These are phyloP conservation scores for Pemphredon lugubris DNA, from an alignment of 2,888 invertebrate species.

Conservation along the genomic window DNA sequence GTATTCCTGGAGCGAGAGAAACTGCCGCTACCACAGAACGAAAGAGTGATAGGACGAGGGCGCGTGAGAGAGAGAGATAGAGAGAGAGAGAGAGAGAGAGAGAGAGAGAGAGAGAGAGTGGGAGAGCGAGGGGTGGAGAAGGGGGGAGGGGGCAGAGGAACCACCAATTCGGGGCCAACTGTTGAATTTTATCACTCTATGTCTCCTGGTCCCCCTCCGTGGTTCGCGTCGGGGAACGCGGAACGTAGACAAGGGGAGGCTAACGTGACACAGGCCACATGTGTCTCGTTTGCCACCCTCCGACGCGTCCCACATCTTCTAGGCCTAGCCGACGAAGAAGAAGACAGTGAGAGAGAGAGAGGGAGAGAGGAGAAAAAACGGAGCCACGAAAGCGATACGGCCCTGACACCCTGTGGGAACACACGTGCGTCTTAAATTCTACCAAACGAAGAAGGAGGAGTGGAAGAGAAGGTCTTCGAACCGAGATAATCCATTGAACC, in stretches of 20 bases:
- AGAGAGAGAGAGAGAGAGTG: no score
- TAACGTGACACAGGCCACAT: constrained; percentile 66
- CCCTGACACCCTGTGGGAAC: constrained; percentile 67
- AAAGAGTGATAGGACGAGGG: no score
- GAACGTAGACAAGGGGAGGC: constrained; percentile 28
- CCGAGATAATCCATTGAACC: constrained; percentile 58
- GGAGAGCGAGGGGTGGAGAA: no score
- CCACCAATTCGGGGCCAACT: constrained; percentile 75
- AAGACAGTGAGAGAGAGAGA: not conserved
- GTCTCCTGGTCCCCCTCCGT: constrained; percentile 41
- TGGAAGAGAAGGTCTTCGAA: constrained; percentile 59
- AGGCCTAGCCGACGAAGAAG: not conserved
- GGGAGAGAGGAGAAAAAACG: constrained; percentile 30
- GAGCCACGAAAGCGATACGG: constrained; percentile 65
- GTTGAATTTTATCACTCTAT: constrained; percentile 77
- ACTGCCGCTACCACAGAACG: constrained; percentile 21
- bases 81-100: no score
- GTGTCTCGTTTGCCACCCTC: constrained; percentile 62
- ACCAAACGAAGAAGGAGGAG: constrained; percentile 34
- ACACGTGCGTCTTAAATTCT: constrained; percentile 63
- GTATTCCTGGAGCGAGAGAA: constrained; percentile 21
- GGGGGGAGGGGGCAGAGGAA: constrained; percentile 51
- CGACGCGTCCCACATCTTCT: no score
- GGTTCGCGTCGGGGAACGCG: constrained; percentile 24
- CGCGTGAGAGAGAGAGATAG: no score